phyloP scores from a whole-genome alignment of 1,140 invertebrate species.

The Drosophila santomea region DNA sequence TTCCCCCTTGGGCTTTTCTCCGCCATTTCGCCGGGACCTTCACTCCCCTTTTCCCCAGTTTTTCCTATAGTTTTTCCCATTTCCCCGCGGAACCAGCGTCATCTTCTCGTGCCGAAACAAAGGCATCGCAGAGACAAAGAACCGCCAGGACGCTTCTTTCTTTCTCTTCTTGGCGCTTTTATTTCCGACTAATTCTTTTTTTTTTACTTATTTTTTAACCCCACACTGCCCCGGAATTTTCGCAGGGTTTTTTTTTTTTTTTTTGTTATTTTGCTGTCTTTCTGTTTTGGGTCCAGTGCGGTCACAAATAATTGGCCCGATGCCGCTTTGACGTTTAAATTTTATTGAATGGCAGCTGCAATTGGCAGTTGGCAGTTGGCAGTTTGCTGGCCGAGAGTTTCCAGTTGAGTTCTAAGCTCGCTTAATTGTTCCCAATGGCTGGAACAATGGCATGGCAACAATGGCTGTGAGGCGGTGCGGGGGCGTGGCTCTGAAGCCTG shows the following conservation, averaged over 20 bases:
- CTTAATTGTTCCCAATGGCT: slow-evolving; percentile 52
- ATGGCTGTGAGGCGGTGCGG: neutral
- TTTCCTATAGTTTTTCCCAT: neutral
- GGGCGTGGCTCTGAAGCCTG: slow-evolving; percentile 15
- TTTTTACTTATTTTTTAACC: neutral
- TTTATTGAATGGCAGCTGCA: slow-evolving; percentile 78
- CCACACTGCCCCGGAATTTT: neutral
- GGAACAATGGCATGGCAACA: slow-evolving; percentile 44
- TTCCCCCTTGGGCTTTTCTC: neutral
- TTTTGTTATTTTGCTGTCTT: neutral
- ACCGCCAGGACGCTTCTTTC: slow-evolving; percentile 46
- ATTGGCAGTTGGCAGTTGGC: slow-evolving; percentile 66
- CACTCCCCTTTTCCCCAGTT: neutral
- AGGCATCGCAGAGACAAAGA: slow-evolving; percentile 56
- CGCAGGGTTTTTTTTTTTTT: neutral
- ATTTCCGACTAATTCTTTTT: neutral
- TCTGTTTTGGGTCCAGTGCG: slow-evolving; percentile 58
- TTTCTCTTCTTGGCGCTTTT: slow-evolving; percentile 19
- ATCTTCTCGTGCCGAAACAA: slow-evolving; percentile 49
- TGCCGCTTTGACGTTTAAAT: slow-evolving; percentile 75
- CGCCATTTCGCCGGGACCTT: neutral
- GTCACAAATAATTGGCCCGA: slow-evolving; percentile 77
- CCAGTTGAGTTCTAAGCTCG: slow-evolving; percentile 37
- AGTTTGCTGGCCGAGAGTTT: slow-evolving; percentile 30
- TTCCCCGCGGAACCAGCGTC: slow-evolving; percentile 9